Conservation (phyloP, 2,113 vertebrate species). For the Lagopus leucura region DNA sequence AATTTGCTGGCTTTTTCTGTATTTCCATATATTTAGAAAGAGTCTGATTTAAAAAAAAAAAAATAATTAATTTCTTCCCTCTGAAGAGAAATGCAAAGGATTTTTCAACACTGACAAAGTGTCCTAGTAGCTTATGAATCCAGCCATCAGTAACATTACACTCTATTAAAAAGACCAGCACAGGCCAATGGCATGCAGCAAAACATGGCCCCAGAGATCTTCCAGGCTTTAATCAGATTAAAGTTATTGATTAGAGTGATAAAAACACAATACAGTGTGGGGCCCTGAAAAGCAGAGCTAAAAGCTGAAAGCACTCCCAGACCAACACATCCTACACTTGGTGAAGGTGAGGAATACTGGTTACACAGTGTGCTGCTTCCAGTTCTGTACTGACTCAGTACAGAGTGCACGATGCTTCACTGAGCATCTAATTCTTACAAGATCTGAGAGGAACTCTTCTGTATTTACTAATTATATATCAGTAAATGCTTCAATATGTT, state of each 20-base stretch:
- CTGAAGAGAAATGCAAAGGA: not conserved
- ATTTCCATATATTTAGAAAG: conserved; percentile 23
- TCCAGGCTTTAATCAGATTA: not conserved
- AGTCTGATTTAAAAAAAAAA: not conserved
- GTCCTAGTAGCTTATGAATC: not conserved
- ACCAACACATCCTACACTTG: not conserved
- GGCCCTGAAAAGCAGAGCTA: accelerated
- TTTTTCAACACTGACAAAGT: not conserved
- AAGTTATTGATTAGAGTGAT: not conserved
- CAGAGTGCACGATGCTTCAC: accelerated
- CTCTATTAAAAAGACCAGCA: not conserved
- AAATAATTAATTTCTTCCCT: not conserved
- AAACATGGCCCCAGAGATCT: not conserved
- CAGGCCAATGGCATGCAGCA: not conserved
- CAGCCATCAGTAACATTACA: not conserved
- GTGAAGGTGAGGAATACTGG: not conserved
- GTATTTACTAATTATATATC: not conserved
- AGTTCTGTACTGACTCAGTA: not conserved
- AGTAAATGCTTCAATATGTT: not conserved
- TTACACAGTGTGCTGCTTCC: not conserved
- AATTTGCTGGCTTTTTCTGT: conserved; percentile 10
- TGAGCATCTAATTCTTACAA: not conserved
- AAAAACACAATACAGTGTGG: not conserved
- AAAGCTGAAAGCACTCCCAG: not conserved
- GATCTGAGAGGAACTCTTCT: not conserved